Percentiles rank a stretch among this genome's conserved stretches.
phyloP scores from a whole-genome alignment of 2,797 vertebrate species.

The Emydoidea blandingii region DNA sequence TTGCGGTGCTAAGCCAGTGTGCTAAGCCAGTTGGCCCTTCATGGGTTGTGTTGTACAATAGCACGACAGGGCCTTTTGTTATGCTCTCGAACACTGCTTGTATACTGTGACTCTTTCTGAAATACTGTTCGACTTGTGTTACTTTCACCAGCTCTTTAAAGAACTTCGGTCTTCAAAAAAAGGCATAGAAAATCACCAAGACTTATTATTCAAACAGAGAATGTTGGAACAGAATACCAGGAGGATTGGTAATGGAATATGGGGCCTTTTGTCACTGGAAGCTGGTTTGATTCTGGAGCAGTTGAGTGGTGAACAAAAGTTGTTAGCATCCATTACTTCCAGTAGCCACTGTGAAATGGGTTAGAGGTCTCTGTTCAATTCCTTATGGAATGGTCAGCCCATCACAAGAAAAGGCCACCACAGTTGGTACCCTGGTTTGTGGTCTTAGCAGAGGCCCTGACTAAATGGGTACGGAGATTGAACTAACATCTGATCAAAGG shows the following conservation, averaged over 20 bases:
- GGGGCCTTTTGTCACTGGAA: background rate
- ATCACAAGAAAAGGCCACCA: background rate
- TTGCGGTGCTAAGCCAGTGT: accelerated
- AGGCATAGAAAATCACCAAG: background rate
- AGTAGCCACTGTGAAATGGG: background rate
- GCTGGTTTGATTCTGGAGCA: background rate
- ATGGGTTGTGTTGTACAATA: slow-evolving; percentile 31
- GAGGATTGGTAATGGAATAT: background rate
- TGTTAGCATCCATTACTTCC: background rate
- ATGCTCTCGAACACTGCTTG: slow-evolving; percentile 20
- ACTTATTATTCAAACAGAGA: background rate
- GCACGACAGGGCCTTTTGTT: slow-evolving; percentile 53
- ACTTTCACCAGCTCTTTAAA: background rate
- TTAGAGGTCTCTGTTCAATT: background rate
- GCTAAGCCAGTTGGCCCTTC: background rate
- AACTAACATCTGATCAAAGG: background rate
- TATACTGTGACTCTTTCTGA: slow-evolving; percentile 34
- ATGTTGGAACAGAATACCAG: background rate
- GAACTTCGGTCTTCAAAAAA: background rate
- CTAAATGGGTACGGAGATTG: background rate
- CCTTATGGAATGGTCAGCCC: slow-evolving; percentile 20
- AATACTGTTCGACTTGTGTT: slow-evolving; percentile 3
- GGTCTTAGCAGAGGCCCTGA: background rate
- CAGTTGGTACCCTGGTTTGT: background rate
- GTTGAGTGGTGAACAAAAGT: background rate